Percentiles rank a stretch among this genome's conserved stretches.
phyloP scores from a whole-genome alignment of 2,797 vertebrate species.

The Enteromius viviparus region DNA sequence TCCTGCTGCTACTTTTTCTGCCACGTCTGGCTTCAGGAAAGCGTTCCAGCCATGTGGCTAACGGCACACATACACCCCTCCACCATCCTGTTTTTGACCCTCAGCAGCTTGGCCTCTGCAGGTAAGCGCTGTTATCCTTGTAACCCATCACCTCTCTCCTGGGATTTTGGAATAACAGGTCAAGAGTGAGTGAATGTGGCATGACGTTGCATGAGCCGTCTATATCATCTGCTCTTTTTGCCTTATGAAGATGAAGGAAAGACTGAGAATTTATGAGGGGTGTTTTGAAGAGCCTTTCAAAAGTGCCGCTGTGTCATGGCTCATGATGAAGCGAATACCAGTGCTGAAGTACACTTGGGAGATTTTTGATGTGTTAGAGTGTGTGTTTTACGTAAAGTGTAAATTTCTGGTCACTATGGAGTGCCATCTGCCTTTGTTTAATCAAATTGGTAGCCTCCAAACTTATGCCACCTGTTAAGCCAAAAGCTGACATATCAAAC shows the following conservation, averaged over 20 bases:
- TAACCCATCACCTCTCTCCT: constrained; percentile 15
- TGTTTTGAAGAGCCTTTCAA: constrained; percentile 16
- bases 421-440: neutral
- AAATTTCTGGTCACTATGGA: neutral
- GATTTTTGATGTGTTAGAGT: neutral
- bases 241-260: constrained; percentile 29
- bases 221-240: constrained; percentile 34
- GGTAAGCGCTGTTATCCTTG: constrained; percentile 68
- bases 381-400: neutral
- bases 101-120: constrained; percentile 70
- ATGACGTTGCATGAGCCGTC: constrained; percentile 14
- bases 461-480: neutral
- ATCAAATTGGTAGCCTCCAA: neutral
- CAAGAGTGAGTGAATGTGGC: constrained; percentile 36
- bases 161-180: constrained; percentile 18
- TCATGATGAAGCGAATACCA: constrained; percentile 29
- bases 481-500: constrained; percentile 7
- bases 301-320: constrained; percentile 10
- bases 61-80: constrained; percentile 66
- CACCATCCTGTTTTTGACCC: constrained; percentile 66
- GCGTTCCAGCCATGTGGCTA: constrained; percentile 13
- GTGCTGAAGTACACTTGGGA: constrained; percentile 8
- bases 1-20: constrained; percentile 16
- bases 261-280: constrained; percentile 30
- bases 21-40: constrained; percentile 23